phyloP scores from a whole-genome alignment of 1,140 invertebrate genomes.

The Meteorus sp. region DNA sequence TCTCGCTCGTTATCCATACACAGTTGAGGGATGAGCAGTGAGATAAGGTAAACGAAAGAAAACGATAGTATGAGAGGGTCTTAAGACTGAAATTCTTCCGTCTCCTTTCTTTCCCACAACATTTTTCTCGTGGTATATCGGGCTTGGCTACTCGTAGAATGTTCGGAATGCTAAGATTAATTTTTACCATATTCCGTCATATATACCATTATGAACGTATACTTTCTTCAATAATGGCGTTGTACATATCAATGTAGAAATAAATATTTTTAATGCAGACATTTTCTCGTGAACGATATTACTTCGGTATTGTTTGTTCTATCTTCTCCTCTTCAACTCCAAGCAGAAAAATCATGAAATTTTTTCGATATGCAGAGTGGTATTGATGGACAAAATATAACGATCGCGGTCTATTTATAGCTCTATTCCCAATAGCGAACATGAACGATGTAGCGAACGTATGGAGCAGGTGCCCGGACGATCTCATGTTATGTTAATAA shows the following conservation, averaged over 20 bases:
- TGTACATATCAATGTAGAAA: too few relatives aligned
- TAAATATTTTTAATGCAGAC: too few relatives aligned
- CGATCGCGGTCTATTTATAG: constrained; percentile 11
- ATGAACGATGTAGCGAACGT: background rate
- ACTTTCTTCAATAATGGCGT: too few relatives aligned
- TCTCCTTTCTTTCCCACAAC: background rate
- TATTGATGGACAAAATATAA: background rate
- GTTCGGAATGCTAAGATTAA: too few relatives aligned
- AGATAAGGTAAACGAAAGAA: constrained; percentile 4
- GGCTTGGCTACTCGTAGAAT: too few relatives aligned
- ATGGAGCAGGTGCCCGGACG: constrained; percentile 30
- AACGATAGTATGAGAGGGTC: constrained; percentile 3
- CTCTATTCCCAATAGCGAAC: constrained; percentile 5
- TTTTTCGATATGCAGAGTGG: background rate
- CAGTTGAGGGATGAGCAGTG: background rate
- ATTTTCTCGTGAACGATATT: too few relatives aligned
- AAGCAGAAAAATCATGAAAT: background rate
- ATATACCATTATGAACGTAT: too few relatives aligned
- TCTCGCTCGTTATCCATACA: constrained; percentile 17
- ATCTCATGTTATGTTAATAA: constrained; percentile 47
- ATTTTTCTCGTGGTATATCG: too few relatives aligned
- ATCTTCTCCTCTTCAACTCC: too few relatives aligned
- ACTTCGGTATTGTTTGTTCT: too few relatives aligned
- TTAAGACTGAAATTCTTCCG: constrained; percentile 3
- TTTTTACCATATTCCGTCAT: too few relatives aligned